phyloP scores from a whole-genome alignment of 2,888 invertebrate species.

The Dryococelus australis region DNA sequence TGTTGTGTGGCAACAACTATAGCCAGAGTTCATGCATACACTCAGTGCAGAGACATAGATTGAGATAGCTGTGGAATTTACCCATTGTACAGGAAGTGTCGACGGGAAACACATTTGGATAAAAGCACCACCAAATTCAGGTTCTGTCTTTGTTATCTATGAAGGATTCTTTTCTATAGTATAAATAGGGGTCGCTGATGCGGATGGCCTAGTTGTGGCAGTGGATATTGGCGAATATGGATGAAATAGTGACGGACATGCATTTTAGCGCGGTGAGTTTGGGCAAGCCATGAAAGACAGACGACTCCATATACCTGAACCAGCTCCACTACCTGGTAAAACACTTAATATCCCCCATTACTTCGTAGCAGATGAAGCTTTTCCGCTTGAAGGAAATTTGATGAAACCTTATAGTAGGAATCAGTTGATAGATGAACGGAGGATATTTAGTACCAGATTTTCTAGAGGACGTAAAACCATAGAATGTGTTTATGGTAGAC shows the following conservation, averaged over 20 bases:
- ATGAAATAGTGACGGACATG: not conserved
- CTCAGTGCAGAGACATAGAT: not conserved
- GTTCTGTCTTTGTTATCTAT: slow-evolving; percentile 50
- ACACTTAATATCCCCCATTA: slow-evolving; percentile 41
- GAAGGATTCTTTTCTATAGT: slow-evolving; percentile 50
- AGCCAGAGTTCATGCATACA: not conserved
- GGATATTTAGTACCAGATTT: slow-evolving; percentile 44
- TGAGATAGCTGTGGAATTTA: not conserved
- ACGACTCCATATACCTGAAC: slow-evolving; percentile 22
- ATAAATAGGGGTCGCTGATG: slow-evolving; percentile 41
- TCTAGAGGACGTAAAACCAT: slow-evolving; percentile 41
- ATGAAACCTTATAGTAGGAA: slow-evolving; percentile 43
- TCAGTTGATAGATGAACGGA: slow-evolving; percentile 35
- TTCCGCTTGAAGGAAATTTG: slow-evolving; percentile 42
- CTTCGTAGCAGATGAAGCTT: slow-evolving; percentile 45
- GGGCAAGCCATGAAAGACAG: slow-evolving; percentile 12
- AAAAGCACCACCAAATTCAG: slow-evolving; percentile 45
- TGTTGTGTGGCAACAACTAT: not conserved
- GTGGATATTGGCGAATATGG: slow-evolving; percentile 20
- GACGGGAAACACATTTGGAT: slow-evolving; percentile 52
- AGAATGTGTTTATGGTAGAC: slow-evolving; percentile 45
- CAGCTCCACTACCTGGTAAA: not conserved
- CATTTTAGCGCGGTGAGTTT: slow-evolving; percentile 35
- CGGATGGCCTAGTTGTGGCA: slow-evolving; percentile 4
- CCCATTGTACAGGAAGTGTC: slow-evolving; percentile 43